A percentile compares a stretch with the other conserved stretches of the same genome.
Conservation (phyloP, 2,113 vertebrate species). For the Acanthochromis polyacanthus region DNA sequence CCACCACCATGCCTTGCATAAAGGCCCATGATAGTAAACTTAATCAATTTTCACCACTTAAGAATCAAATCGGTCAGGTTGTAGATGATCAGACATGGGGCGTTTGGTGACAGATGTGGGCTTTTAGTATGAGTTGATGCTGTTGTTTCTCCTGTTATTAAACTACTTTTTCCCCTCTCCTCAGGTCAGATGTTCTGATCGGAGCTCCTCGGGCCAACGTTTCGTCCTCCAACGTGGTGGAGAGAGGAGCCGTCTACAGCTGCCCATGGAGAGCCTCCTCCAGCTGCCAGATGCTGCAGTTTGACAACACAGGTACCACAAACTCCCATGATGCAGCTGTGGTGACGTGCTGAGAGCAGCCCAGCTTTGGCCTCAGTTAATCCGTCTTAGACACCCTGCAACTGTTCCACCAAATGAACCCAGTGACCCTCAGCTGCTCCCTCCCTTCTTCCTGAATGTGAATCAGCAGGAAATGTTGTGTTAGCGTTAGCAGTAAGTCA, state of each 20-base stretch:
- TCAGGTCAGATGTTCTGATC: conserved; percentile 90
- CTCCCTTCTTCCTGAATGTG: too few species aligned
- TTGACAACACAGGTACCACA: conserved; percentile 89
- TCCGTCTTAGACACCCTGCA: too few species aligned
- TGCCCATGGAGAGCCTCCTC: conserved; percentile 87
- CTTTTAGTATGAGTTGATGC: not conserved
- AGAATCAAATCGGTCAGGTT: too few species aligned
- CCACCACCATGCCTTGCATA: too few species aligned
- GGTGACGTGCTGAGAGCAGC: not conserved
- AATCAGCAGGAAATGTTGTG: not conserved
- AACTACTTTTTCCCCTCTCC: not conserved
- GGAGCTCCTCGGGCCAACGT: conserved; percentile 96
- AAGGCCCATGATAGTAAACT: too few species aligned
- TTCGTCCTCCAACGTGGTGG: conserved; percentile 82
- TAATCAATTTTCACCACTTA: too few species aligned
- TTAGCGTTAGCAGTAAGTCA: too few species aligned
- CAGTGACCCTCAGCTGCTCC: too few species aligned
- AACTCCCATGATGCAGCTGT: not conserved
- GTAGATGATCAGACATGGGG: too few species aligned
- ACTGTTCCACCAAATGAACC: too few species aligned
- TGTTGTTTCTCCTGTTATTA: not conserved
- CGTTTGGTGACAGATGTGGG: not conserved
- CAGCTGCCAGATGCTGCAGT: conserved; percentile 88
- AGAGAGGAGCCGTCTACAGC: conserved; percentile 94
- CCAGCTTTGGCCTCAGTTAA: too few species aligned